Base-by-base conservation (phyloP, 2,797 vertebrate species). In the Sebastes nivosus region DNA sequence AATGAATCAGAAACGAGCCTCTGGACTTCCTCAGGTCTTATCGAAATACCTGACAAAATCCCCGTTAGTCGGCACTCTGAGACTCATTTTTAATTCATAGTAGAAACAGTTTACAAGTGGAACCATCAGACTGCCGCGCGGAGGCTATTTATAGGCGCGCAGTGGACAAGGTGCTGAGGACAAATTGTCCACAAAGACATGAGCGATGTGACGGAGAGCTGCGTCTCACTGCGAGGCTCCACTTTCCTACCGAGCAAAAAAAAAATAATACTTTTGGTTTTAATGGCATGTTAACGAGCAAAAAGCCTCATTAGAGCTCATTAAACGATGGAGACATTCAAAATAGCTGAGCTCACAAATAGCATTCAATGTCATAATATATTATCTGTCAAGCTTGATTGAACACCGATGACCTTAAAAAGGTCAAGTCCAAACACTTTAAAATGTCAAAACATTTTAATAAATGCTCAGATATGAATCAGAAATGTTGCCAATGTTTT, bases 101-200 rank as follows among this genome's bases (percentile, higher is more conserved):
- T 73, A 83, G 80, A 91, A 91, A 91, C 87, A 80, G 81, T 91
- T 92, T 90, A 91, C 77, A 85, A 59, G 27, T 77, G 68, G 72
- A n/a, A 16, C 25, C 79, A 69, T 57, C 84, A 54, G 30, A 10
- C 58, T 4, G 57, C 22, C 58, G 22, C 8, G n/a, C 10, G 6
- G 36, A 18, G 24, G 20, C 83, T 92, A 84, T 91, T 90, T 86
- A 83, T 90, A 89, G 84, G 2, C 8, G 60, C 1, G 55, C 68
- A 7, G 55, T 22, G 84, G 61, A 69, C 81, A 70, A 24, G 65
- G 77, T 73, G 81, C 80, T 72, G 80, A 76, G 76, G 79, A 90
- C 75, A 80, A 87, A 87, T 84, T 82, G 81, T 86, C 84, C 85
- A 91, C 91, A 90, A 70, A 83, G 80, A 79, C 76, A 16, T 86